Base-by-base conservation (phyloP, 2,888 invertebrate genomes). In the Chironomus riparius region DNA sequence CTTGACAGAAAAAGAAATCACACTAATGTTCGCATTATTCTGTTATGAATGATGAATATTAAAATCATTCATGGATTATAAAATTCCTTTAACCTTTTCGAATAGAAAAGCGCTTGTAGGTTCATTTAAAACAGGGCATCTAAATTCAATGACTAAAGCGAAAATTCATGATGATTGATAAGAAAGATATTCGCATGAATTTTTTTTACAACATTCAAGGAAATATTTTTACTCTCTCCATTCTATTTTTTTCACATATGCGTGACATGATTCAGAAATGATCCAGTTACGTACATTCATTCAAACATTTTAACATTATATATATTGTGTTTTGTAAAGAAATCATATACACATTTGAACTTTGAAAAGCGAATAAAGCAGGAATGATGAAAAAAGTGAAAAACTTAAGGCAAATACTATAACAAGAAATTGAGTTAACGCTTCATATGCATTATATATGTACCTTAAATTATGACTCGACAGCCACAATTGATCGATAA, bases 401-500 rank as follows among this genome's bases (percentile, higher is more conserved):
- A n/a, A 18, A 56, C 56, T 56, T 56, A 56, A 18, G 15, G 56
- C 56, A 56, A 50, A 56, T 18, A 15, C n/a, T 15, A 56, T 7
- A 56, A 18, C 56, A 56, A 56, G 56, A 56, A 56, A 56, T 56
- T 56, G 56, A 3, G 56, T 56, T 65, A 5, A 65, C 10, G 65
- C 65, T 24, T 65, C 24, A 24, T 65, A 24, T 65, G 7, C n/a
- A 56, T 56, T n/a, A 13, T 13, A 21, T 80, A n/a, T n/a, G n/a
- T n/a, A 84, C 84, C 91, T 87, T 84, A 94, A 85, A 81, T 91
- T 90, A 82, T 93, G 92, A 82, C 93, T 94, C 77, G 90, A 88
- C 74, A 88, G 86, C 94, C 95, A 94, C 62, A 96, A 86, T 77
- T 88, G 87, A 80, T 94, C 94, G 77, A 95, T 89, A 79, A 95